Evolutionary conservation across 2,888 invertebrate genomes (phyloP), one percentile per base, ranked within the genome.

Genomic region (Macrophya alboannulata): DNA sequence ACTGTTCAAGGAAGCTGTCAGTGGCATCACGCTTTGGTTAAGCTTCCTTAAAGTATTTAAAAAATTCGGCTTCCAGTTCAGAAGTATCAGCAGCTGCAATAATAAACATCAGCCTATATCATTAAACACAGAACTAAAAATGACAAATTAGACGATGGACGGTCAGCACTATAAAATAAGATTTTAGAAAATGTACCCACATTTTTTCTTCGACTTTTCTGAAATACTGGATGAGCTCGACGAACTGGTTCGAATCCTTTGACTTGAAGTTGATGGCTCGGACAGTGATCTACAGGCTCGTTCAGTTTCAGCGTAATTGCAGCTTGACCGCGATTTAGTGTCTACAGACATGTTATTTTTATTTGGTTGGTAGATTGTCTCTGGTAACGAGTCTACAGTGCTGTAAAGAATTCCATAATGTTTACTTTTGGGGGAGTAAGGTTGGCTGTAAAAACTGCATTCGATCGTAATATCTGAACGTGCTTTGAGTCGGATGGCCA

Each of bases 1-100:
- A 25, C n/a, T 55, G 77, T 17, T 51, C 77, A 5, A 77, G 31
- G 55, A 77, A 77, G 31, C 77, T 25, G n/a, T 77, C 77, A 6
- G 25, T n/a, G 8, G 55, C 55, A 37, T 77, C 77, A 37, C 51
- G 77, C 43, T 55, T 51, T 17, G 55, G 77, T 37, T 55, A 37
- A 9, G 77, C 31, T 55, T 77, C 51, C n/a, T 55, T 51, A 1
- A 77, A 55, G 10, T 31, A 51, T n/a, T 31, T 15, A 1, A 77
- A 15, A 21, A 77, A 77, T 37, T 51, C 51, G 1, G 55, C 25
- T 51, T 55, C 51, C 37, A 77, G n/a, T 17, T 51, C 77, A 10
- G 55, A 31, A 25, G 21, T 76, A 25, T 25, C 48, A 76, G 45
- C 48, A 48, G 45, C 74, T 76, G 48, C 37, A 21, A 74, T 48